Base-by-base conservation (phyloP, 2,113 vertebrate genomes). In the Entelurus aequoreus region DNA sequence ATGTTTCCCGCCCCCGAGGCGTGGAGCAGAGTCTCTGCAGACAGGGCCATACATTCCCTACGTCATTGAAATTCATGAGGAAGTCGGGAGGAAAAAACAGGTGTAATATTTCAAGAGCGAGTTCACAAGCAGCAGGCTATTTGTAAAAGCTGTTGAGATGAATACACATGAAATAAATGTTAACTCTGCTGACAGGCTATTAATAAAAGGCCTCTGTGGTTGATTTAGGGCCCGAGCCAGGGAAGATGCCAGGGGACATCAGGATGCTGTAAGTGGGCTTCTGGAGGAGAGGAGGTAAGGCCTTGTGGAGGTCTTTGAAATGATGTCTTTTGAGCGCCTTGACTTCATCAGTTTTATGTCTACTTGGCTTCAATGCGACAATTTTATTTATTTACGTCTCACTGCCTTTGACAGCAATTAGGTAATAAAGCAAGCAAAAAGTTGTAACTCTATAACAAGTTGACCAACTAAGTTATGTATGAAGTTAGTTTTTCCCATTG, bases 141-240 rank as follows among this genome's bases (percentile, higher is more conserved):
- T 88, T 89, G 83, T 89, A 75, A 88, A 85, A 87, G 60, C 65
- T 75, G 65, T 67, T 76, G 63, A 67, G 76, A 86, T 83, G 84
- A 86, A 88, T 82, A 83, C 86, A 84, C 79, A 72, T 84, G 82
- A 84, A 88, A 90, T 82, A 88, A 90, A 89, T 87, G 84, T 87
- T 82, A 85, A 88, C 79, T 66, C 63, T 65, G 46, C 65, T 75
- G 88, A 85, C 84, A 78, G 81, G 77, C 75, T 80, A 90, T 90
- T 87, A 88, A 89, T 90, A 90, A 82, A 81, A 77, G 49, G 40
- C 51, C 67, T 61, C 4, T 15, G 64, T 62, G 74, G 77, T 84
- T 85, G 80, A 90, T 88, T 88, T 86, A 86, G 80, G 83, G 70
- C 72, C 53, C 42, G 71, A 60, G 46, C 19, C 21, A 65, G 47